A percentile compares a stretch with the other conserved stretches of the same genome.
phyloP scores from a whole-genome alignment of 2,113 vertebrate genomes.

The Oenanthe oenanthe region DNA sequence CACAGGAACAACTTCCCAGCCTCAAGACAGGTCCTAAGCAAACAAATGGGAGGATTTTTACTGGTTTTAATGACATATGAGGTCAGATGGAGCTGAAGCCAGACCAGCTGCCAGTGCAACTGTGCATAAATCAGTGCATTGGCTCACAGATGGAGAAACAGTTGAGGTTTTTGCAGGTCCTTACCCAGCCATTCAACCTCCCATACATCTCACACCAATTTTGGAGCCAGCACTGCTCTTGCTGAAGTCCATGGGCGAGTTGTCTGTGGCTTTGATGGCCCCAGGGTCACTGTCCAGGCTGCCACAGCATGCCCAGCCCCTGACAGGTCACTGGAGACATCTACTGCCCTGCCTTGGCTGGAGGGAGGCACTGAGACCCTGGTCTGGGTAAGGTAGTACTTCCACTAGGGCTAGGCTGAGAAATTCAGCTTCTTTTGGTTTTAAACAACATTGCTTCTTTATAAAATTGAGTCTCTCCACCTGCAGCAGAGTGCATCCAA shows the following conservation, averaged over 20 bases:
- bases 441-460: not conserved
- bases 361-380: not conserved
- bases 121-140: constrained; percentile 22
- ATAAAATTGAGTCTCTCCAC: not conserved
- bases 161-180: not conserved
- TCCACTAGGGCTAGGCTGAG: not conserved
- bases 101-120: constrained; percentile 31
- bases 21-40: constrained; percentile 26
- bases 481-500: not conserved
- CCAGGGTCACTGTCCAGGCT: not conserved
- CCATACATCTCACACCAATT: not conserved
- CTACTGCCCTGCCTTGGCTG: not conserved
- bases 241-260: not conserved
- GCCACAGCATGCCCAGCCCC: not conserved
- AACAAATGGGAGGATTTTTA: constrained; percentile 21
- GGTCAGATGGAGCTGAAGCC: not conserved
- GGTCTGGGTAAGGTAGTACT: accelerated
- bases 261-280: not conserved
- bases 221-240: not conserved
- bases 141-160: not conserved
- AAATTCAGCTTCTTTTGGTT: not conserved
- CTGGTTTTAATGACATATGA: constrained; percentile 21
- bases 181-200: not conserved
- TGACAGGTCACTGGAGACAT: not conserved
- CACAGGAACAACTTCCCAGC: not conserved